Evolutionary conservation across 2,113 vertebrate species (phyloP), one percentile per base, ranked within the genome.

Genomic region (Lycocorax pyrrhopterus): DNA sequence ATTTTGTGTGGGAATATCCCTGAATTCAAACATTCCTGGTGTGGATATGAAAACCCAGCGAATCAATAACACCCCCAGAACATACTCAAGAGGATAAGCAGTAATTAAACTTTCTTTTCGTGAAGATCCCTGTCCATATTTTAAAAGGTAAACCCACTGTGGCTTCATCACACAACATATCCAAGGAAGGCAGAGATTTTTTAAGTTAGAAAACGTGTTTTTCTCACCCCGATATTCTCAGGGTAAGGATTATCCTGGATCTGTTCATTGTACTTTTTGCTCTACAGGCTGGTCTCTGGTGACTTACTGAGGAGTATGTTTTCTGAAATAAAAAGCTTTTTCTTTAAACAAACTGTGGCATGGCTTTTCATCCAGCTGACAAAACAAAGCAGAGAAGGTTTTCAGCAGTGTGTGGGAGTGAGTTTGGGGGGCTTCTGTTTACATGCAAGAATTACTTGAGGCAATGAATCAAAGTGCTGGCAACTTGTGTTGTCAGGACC

Each of bases 341-440:
- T 79, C 81, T 79, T 91, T 76, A 91, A 93, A 90, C 75, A 89
- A 79, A 53, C 35, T 14, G 29, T 55, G 68, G 68, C 73, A 26
- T 13, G 68, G 77, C 47, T 91, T 77, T 90, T 87, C 90, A 83
- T 74, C 63, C 82, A 93, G 85, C 93, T 87, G 84, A 90, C 82
- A 90, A 93, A 96, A 85, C 59, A 62, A 43, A 94, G 26, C 78
- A 71, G 46, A 10, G 76, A 88, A 79, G 12, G 6, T 33, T 88
- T 76, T 47, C 87, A 64, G 85, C 58, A 64, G 59, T 3, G 32
- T 62, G 51, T 47, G 77, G 75, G 74, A 82, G 67, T n/a, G 69
- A 53, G 47, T 26, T 82, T 77, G 44, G 59, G 74, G 84, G 82
- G 63, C 58, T 96, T 83, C 87, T 91, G 82, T 90, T 96, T 93